phyloP scores from a whole-genome alignment of 2,797 vertebrate genomes.

The Iguana delicatissima region DNA sequence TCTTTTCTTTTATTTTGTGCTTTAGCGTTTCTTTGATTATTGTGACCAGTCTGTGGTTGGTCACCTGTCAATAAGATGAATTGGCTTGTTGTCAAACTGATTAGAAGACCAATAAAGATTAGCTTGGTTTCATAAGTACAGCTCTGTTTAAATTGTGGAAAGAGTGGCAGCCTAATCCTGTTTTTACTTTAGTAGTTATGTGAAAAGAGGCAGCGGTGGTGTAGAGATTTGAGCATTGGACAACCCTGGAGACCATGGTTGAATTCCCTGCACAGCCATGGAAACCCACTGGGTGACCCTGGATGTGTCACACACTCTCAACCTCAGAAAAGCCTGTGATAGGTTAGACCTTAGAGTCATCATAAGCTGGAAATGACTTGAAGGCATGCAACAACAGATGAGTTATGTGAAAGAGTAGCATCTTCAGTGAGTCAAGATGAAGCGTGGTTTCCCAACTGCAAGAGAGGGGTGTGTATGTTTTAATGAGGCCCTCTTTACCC shows the following conservation, averaged over 20 bases:
- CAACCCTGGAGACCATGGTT: no score
- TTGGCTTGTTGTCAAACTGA: background rate
- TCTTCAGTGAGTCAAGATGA: background rate
- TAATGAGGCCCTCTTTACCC: background rate
- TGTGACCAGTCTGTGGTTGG: background rate
- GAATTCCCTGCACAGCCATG: no score
- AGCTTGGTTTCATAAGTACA: background rate
- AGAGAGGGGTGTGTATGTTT: background rate
- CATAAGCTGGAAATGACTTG: no score
- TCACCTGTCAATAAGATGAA: background rate
- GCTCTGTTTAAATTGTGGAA: background rate
- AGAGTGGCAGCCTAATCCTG: background rate
- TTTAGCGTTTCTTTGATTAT: no score
- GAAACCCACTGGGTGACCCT: no score
- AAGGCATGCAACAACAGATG: no score
- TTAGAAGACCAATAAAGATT: background rate
- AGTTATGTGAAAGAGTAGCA: background rate
- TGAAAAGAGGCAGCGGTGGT: no score
- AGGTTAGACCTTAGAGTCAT: no score
- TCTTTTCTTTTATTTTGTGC: no score
- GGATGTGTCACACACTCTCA: no score
- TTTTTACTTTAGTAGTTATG: slow-evolving; percentile 12
- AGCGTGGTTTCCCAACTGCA: background rate
- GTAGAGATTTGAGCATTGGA: no score
- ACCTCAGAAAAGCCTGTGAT: no score